Evolutionary conservation across 2,888 invertebrate genomes (phyloP).

Genomic region (Chrysolina oricalcia): DNA sequence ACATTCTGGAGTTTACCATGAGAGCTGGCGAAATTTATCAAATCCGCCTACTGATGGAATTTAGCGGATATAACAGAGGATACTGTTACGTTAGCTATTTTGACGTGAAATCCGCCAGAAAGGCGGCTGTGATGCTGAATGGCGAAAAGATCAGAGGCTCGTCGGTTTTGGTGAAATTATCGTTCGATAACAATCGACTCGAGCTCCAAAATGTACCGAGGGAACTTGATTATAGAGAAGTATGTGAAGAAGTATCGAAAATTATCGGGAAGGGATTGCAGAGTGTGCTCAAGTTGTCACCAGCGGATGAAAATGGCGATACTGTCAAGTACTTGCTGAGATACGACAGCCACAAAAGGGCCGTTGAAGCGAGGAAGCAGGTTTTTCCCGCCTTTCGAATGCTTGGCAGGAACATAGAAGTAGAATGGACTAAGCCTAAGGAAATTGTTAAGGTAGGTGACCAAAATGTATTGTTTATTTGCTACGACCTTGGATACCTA

Average conservation of each 20-base stretch:
- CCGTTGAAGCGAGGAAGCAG: constrained; percentile 54
- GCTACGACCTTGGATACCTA: background rate
- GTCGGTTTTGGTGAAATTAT: constrained; percentile 81
- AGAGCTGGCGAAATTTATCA: constrained; percentile 80
- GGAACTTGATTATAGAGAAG: constrained; percentile 29
- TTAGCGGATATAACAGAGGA: constrained; percentile 80
- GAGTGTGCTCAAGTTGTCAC: constrained; percentile 35
- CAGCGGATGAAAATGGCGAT: constrained; percentile 23
- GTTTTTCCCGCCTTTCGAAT: constrained; percentile 52
- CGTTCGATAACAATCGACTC: constrained; percentile 85
- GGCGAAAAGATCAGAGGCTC: constrained; percentile 79
- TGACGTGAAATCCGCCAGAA: constrained; percentile 75
- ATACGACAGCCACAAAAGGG: constrained; percentile 56
- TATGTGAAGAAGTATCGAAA: constrained; percentile 33
- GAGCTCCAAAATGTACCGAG: constrained; percentile 62
- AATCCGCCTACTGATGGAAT: constrained; percentile 86
- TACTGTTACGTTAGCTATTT: constrained; percentile 83
- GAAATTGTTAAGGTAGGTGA: constrained; percentile 48
- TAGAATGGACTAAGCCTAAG: constrained; percentile 58
- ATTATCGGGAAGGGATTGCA: constrained; percentile 51
- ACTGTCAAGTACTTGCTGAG: constrained; percentile 49
- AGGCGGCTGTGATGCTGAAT: constrained; percentile 79
- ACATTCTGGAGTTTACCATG: constrained; percentile 80
- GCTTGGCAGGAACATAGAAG: constrained; percentile 44
- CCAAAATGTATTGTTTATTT: constrained; percentile 6